Percentiles rank a stretch among this genome's conserved stretches.
These are phyloP conservation scores for Thymelicus sylvestris DNA, from an alignment of 2,888 invertebrate species.

Conservation along the genomic window DNA sequence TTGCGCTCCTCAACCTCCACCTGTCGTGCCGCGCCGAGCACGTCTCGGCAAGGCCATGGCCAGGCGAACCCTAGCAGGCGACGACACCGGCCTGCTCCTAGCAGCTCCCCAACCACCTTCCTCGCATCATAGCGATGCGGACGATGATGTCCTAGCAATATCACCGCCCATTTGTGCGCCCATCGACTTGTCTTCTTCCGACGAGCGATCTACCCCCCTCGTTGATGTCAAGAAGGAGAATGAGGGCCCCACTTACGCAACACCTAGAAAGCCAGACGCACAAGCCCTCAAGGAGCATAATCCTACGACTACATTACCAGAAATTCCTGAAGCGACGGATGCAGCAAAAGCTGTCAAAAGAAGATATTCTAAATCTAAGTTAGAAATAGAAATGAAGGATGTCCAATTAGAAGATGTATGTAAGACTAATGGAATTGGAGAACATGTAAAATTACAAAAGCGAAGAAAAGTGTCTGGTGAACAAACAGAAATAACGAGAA, in stretches of 20 bases:
- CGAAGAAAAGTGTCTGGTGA: conserved; percentile 81
- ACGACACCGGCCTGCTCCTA: conserved; percentile 80
- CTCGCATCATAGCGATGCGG: conserved; percentile 74
- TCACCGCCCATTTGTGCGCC: conserved; percentile 75
- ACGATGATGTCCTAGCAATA: conserved; percentile 80
- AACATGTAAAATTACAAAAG: conserved; percentile 81
- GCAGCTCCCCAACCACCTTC: conserved; percentile 58
- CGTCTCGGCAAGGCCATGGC: conserved; percentile 87
- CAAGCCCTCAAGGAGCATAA: conserved; percentile 76
- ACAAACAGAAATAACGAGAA: conserved; percentile 58
- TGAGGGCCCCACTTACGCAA: conserved; percentile 70
- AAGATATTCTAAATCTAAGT: conserved; percentile 75
- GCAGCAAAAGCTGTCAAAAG: conserved; percentile 71
- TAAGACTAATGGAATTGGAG: conserved; percentile 80
- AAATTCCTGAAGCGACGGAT: conserved; percentile 57
- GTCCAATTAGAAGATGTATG: conserved; percentile 75
- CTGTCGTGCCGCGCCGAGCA: conserved; percentile 72
- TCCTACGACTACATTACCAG: conserved; percentile 56
- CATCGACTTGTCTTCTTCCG: conserved; percentile 79
- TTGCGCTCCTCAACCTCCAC: conserved; percentile 86
- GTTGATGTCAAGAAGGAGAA: conserved; percentile 80
- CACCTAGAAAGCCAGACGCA: conserved; percentile 72
- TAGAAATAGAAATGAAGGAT: conserved; percentile 80
- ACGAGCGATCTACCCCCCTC: conserved; percentile 73
- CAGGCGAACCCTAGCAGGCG: conserved; percentile 84